Conservation (phyloP, 2,113 vertebrate genomes). For the Gobiocypris rarus region DNA sequence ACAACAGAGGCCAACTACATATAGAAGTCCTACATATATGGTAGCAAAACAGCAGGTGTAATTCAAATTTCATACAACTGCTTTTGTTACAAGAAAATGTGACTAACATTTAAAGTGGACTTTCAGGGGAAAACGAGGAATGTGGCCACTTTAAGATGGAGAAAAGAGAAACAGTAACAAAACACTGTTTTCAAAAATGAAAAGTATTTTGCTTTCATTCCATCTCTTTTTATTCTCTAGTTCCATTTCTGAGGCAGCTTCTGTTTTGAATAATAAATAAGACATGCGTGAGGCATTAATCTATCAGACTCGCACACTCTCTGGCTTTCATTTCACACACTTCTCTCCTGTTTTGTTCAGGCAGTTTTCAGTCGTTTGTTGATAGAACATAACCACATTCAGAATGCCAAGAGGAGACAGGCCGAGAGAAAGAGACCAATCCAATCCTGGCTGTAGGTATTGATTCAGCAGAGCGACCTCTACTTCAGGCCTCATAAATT, state of each 20-base stretch:
- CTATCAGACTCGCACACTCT: conserved; percentile 40
- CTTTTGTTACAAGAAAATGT: neutral
- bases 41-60: neutral
- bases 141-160: neutral
- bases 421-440: conserved; percentile 61
- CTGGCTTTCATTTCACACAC: conserved; percentile 44
- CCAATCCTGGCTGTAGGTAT: conserved; percentile 62
- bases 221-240: conserved; percentile 23
- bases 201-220: conserved; percentile 36
- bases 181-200: conserved; percentile 3
- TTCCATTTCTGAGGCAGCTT: conserved; percentile 27
- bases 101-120: neutral
- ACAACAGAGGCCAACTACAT: neutral
- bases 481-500: conserved; percentile 69
- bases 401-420: conserved; percentile 46
- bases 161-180: neutral
- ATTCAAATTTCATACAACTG: neutral
- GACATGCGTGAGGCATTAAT: conserved; percentile 44
- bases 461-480: conserved; percentile 62
- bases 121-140: neutral
- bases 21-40: neutral
- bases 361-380: conserved; percentile 40
- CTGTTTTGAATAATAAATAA: conserved; percentile 61
- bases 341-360: conserved; percentile 37
- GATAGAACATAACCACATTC: conserved; percentile 48